A percentile compares a stretch with the other conserved stretches of the same genome.
phyloP scores from a whole-genome alignment of 2,113 vertebrate species.

The Dermatemys mawii region DNA sequence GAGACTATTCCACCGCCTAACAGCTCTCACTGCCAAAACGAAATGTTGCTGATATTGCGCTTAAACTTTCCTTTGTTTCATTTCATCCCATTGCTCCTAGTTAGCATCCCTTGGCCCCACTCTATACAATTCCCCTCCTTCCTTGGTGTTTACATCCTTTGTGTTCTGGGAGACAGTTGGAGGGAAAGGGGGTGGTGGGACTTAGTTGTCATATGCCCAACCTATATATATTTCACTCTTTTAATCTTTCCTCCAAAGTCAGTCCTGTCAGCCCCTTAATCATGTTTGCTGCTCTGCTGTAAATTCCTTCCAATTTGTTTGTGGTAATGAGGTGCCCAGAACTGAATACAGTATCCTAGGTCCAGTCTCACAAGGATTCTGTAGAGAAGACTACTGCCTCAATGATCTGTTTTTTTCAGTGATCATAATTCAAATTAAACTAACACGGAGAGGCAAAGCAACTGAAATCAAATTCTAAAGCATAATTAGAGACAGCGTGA shows the following conservation, averaged over 20 bases:
- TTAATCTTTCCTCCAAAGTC: constrained; percentile 39
- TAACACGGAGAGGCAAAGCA: constrained; percentile 65
- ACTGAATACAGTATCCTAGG: not conserved
- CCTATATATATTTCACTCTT: constrained; percentile 15
- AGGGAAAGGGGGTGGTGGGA: rapidly evolving
- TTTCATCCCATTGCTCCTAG: rapidly evolving
- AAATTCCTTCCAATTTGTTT: constrained; percentile 35
- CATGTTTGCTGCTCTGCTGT: rapidly evolving
- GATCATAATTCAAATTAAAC: constrained; percentile 73
- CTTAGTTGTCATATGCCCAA: not conserved
- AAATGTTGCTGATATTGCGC: not conserved
- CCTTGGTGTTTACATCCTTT: rapidly evolving
- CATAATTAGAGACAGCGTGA: constrained; percentile 69
- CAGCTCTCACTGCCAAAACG: not conserved
- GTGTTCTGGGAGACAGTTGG: rapidly evolving
- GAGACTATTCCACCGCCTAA: not conserved
- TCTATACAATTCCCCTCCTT: not conserved
- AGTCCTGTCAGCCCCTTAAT: not conserved
- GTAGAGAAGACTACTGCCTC: rapidly evolving
- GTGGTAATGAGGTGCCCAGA: constrained; percentile 48
- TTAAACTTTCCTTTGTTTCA: rapidly evolving
- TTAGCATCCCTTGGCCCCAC: rapidly evolving
- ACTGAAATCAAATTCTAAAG: constrained; percentile 71
- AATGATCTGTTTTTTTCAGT: constrained; percentile 22
- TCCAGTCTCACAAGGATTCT: not conserved